Base-by-base conservation (phyloP, 1,140 invertebrate species). In the Hylaeus anthracinus region DNA sequence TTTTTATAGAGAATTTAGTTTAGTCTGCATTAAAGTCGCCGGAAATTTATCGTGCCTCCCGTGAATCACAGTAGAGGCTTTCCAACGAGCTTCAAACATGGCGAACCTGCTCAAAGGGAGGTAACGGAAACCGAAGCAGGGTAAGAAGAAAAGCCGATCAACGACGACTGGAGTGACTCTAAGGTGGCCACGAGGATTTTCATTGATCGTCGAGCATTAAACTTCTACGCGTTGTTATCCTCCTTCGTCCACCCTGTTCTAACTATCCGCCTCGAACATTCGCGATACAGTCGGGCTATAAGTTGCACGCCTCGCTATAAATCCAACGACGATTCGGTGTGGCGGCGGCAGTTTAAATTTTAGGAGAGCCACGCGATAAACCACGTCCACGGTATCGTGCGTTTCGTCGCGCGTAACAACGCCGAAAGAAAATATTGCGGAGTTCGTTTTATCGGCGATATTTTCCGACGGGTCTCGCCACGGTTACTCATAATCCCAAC, bases 311-410 rank as follows among this genome's bases (percentile, higher is more conserved):
- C 14, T 6, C 5, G 26, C 37, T 39, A 61, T 80, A 80, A 80
- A 80, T 75, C 61, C 45, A 26, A 51, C 48, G n/a, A 53, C 72
- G 72, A 61, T 67, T 73, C 14, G 3, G 5, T 26, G 0, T 12
- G 48, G 39, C 45, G 39, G 45, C 51, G 41, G 74, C 58, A 12
- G 37, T 79, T 80, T 66, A 69, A 75, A 80, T 80, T 75, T 79
- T 53, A 60, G 9, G 53, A 80, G 48, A 56, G 65, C 6, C 45
- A 26, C 72, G 55, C 64, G 64, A 75, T 75, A 80, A 75, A 80
- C 64, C 45, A 61, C 64, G 72, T 61, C 55, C 26, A 55, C 37
- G 6, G n/a, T 61, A 53, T 41, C 72, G 4, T 26, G 58, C 67
- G 76, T 63, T 71, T 37, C 69, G n/a, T 26, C 51, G 67, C 26